Evolutionary conservation across 2,797 vertebrate species (phyloP), one percentile per base, ranked within the genome.

Genomic region (Bradypodion ventrale): DNA sequence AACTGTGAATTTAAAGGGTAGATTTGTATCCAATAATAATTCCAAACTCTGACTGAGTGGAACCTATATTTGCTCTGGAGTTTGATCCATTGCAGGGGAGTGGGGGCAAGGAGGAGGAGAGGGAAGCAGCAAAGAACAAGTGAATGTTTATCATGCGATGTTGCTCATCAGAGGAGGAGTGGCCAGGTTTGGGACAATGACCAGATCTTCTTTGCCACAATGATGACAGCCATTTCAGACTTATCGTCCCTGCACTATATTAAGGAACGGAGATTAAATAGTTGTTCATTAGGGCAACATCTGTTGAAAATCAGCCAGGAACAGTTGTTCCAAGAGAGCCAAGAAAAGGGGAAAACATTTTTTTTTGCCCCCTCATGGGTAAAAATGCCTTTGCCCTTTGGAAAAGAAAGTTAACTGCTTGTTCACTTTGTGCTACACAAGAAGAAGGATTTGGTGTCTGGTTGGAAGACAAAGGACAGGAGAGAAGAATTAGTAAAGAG

Each of bases 191-290:
- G 84, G 78, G 96, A 96, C 95, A 96, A 93, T 96, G 96, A 93
- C 92, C 96, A 96, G 96, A 95, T 92, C 92, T 19, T 96, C 95
- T 93, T 90, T 32, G 6, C 23, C 3, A 76, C 0, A 0, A 95
- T 0, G 95, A 94, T 96, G 95, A 96, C 95, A 96, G 96, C 95
- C 91, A 72, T 94, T 94, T 93, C 23, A 5, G 90, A 95, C 92
- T 96, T 96, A 94, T 96, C 95, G 29, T 87, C 92, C 94, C 52
- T 1, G 95, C 92, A 95, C 95, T 96, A 96, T 95, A 96, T 96
- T 96, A 96, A 96, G 96, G 93, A 91, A 90, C 92, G 21, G 92
- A 95, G 96, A 96, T 96, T 95, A 93, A 91, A 82, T 91, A 75
- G 90, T 93, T 93, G 78, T 85, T 95, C 94, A 90, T 94, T 94